These are phyloP conservation scores for Megaceryle alcyon DNA, from an alignment of 2,797 vertebrate genomes.

Conservation along the genomic window DNA sequence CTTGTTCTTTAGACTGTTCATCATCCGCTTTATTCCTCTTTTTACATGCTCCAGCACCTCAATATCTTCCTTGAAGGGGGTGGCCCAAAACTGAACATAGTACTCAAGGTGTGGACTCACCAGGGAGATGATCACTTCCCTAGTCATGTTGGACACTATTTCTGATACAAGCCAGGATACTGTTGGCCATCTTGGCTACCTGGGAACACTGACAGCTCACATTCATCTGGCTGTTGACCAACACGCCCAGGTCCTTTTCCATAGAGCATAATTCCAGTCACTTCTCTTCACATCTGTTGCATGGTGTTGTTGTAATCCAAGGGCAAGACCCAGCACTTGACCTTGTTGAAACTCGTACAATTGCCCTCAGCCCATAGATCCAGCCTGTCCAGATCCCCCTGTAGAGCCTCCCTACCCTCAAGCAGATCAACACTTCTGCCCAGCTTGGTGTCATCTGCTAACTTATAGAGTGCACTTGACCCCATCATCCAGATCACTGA, in stretches of 20 bases:
- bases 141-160: not conserved
- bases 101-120: not conserved
- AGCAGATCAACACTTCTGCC: not conserved
- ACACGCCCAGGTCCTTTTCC: too few species aligned
- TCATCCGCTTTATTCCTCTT: not conserved
- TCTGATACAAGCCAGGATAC: too few species aligned
- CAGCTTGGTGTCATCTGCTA: not conserved
- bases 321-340: not conserved
- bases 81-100: not conserved
- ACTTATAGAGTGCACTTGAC: not conserved
- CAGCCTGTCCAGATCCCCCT: not conserved
- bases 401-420: not conserved
- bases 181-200: too few species aligned
- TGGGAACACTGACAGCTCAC: too few species aligned
- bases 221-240: too few species aligned
- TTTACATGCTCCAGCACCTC: not conserved
- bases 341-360: not conserved
- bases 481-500: not conserved
- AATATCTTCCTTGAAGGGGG: not conserved
- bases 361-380: not conserved
- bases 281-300: too few species aligned
- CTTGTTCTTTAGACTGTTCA: not conserved
- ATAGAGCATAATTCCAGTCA: too few species aligned
- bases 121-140: not conserved
- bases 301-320: not conserved